phyloP scores from a whole-genome alignment of 64 coral and sea anemone genomes.

The Astreopora myriophthalma region DNA sequence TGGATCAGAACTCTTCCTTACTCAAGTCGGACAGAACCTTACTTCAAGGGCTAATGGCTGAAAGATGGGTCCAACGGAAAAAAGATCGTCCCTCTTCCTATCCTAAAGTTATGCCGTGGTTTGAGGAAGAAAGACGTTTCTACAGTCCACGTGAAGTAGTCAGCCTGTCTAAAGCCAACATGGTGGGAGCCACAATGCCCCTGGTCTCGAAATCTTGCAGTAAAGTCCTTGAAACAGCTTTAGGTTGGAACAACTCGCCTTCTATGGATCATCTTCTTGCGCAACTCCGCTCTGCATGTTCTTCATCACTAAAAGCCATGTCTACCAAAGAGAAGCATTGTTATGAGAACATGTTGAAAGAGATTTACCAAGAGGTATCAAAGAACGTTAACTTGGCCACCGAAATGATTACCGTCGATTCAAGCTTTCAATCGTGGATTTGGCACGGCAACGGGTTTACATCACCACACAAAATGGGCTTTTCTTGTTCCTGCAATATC shows the following conservation, averaged over 20 bases:
- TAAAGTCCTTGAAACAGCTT: conserved; percentile 6
- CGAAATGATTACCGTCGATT: not conserved
- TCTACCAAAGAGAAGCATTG: not conserved
- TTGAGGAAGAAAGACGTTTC: not conserved
- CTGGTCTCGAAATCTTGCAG: conserved; percentile 11
- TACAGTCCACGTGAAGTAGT: conserved; percentile 37
- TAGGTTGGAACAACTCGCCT: conserved; percentile 70
- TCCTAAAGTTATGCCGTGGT: conserved; percentile 31
- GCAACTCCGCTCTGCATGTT: conserved; percentile 62
- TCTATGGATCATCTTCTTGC: conserved; percentile 18
- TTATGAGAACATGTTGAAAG: conserved; percentile 62
- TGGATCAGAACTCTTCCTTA: not conserved
- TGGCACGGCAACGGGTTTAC: conserved; percentile 85
- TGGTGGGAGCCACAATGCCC: conserved; percentile 60
- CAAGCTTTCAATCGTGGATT: conserved; percentile 62
- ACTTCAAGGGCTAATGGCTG: not conserved
- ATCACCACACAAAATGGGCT: conserved; percentile 30
- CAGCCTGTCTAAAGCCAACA: conserved; percentile 9
- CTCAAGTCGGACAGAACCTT: not conserved
- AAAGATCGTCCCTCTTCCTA: not conserved
- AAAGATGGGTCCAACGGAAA: conserved; percentile 38
- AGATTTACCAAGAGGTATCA: conserved; percentile 61
- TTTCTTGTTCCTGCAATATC: conserved; percentile 21
- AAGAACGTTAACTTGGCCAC: not conserved
- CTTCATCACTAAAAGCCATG: not conserved